Conservation (phyloP, 2,113 vertebrate genomes). For the Saccopteryx bilineata region DNA sequence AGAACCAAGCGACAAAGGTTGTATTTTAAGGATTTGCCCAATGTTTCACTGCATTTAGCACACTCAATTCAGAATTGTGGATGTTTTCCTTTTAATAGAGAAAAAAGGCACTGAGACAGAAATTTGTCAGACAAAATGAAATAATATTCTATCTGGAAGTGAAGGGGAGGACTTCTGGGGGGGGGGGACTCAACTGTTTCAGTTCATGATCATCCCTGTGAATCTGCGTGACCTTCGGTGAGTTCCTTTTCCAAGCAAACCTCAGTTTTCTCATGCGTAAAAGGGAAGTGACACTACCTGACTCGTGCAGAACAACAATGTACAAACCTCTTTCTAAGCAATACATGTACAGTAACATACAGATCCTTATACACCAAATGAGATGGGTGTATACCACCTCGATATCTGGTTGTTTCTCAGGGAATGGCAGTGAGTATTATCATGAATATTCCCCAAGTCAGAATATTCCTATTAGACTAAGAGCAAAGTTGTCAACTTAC, state of each 20-base stretch:
- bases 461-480: conserved; percentile 23
- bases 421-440: background rate
- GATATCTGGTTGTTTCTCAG: background rate
- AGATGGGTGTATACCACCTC: background rate
- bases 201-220: background rate
- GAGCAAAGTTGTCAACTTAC: background rate
- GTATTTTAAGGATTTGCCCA: conserved; percentile 63
- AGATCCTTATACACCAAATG: background rate
- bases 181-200: background rate
- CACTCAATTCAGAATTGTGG: conserved; percentile 54
- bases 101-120: background rate
- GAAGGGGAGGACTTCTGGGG: background rate
- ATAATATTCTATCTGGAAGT: conserved; percentile 15
- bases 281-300: background rate
- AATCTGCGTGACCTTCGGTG: background rate
- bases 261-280: background rate
- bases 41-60: conserved; percentile 62
- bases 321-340: background rate
- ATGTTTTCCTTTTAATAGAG: conserved; percentile 26
- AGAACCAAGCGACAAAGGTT: conserved; percentile 47
- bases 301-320: background rate
- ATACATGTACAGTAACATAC: background rate
- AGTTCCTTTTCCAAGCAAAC: background rate
- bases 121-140: conserved; percentile 46
- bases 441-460: background rate